Conservation (phyloP, 2,888 invertebrate genomes). For the Lasioglossum villosulum region DNA sequence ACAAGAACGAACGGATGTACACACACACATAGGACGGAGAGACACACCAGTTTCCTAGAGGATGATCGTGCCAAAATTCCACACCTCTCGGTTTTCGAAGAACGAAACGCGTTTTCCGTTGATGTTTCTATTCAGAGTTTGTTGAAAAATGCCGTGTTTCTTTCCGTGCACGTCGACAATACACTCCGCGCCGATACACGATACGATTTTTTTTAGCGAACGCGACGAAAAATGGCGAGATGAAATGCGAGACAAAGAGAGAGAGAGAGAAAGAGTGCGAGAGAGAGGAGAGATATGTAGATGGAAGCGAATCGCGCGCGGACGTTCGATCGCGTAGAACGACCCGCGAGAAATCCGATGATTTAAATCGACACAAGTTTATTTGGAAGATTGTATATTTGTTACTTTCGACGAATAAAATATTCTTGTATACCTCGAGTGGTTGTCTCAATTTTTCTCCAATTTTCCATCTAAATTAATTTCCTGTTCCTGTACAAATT, state of each 20-base stretch:
- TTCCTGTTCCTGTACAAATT: not conserved
- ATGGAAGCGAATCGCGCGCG: conserved; percentile 20
- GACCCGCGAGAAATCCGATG: conserved; percentile 58
- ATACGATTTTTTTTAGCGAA: conserved; percentile 12
- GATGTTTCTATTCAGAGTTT: conserved; percentile 63
- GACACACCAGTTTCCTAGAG: conserved; percentile 76
- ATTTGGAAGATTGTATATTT: conserved; percentile 84
- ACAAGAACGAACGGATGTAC: not conserved
- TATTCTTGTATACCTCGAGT: conserved; percentile 83
- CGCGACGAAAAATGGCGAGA: not conserved
- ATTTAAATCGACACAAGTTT: conserved; percentile 76
- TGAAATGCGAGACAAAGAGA: not conserved
- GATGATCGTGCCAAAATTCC: conserved; percentile 81
- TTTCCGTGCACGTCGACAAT: conserved; percentile 75
- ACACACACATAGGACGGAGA: conserved; percentile 70
- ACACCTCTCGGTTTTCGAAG: conserved; percentile 66
- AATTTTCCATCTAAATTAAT: not conserved
- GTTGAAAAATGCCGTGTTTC: conserved; percentile 56
- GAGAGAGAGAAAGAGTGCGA: not conserved
- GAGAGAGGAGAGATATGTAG: not conserved
- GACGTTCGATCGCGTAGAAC: conserved; percentile 47
- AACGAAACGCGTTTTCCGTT: conserved; percentile 61
- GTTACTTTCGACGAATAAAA: conserved; percentile 85
- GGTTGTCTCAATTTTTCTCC: conserved; percentile 12
- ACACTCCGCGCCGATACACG: conserved; percentile 56